phyloP scores from a whole-genome alignment of 2,888 invertebrate genomes.

The Emesis russula region DNA sequence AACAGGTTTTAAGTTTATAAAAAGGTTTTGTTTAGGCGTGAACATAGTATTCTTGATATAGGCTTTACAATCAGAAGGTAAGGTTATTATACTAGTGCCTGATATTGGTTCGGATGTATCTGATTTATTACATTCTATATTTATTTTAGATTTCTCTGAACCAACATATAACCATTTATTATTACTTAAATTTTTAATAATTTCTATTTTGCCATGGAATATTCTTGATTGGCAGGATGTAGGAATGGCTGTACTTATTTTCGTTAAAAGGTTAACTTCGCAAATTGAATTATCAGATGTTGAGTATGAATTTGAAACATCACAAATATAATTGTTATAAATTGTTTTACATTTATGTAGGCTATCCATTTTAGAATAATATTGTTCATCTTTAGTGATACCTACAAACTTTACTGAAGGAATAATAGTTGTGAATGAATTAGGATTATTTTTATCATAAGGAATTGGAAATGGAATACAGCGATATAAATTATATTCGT shows the following conservation, averaged over 20 bases:
- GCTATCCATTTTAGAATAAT: neutral
- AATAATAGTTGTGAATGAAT: neutral
- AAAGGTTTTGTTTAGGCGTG: too few species aligned
- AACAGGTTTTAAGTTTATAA: neutral
- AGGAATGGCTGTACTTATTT: neutral
- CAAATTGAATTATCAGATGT: neutral
- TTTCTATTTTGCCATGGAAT: neutral
- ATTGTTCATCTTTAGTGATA: slow-evolving; percentile 3
- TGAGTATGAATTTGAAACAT: neutral
- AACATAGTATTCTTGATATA: neutral
- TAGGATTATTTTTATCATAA: neutral
- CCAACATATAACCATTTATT: slow-evolving; percentile 9
- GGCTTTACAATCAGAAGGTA: neutral
- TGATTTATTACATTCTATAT: neutral
- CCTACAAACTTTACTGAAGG: neutral
- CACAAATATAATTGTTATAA: too few species aligned
- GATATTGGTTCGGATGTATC: too few species aligned
- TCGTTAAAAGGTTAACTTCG: neutral
- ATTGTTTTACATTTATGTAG: too few species aligned
- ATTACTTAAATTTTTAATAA: neutral
- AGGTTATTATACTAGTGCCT: too few species aligned
- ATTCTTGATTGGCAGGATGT: neutral
- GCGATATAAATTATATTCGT: too few species aligned
- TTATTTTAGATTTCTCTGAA: neutral
- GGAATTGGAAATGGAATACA: too few species aligned